Percentiles rank a stretch among this genome's conserved stretches.
Evolutionary conservation across 1,140 invertebrate species (phyloP).

Genomic region (Eciton burchellii): DNA sequence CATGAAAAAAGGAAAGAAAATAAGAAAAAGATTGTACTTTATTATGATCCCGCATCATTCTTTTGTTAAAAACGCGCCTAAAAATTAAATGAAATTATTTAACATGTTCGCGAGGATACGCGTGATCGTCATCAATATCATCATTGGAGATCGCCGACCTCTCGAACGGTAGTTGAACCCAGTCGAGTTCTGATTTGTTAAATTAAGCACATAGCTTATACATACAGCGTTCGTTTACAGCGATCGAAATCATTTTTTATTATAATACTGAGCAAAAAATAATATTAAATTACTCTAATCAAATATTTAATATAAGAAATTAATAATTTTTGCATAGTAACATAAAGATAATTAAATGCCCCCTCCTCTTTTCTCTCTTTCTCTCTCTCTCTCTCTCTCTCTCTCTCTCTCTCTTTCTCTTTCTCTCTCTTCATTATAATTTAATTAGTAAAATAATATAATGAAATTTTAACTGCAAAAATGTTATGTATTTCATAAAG

Average conservation of each 20-base stretch:
- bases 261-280: constrained; percentile 2
- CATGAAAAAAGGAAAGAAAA: constrained; percentile 25
- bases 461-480: no score
- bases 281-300: background rate
- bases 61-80: constrained; percentile 42
- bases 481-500: no score
- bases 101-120: constrained; percentile 62
- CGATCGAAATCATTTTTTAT: constrained; percentile 7
- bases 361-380: no score
- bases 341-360: background rate
- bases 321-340: constrained; percentile 7
- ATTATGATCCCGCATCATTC: constrained; percentile 36
- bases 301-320: constrained; percentile 13
- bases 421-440: no score
- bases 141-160: constrained; percentile 57
- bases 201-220: constrained; percentile 66
- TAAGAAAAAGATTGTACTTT: constrained; percentile 27
- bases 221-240: constrained; percentile 30
- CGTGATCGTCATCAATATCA: constrained; percentile 59
- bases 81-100: constrained; percentile 52
- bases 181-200: constrained; percentile 72
- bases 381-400: no score
- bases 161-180: constrained; percentile 79
- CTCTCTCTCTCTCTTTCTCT: no score
- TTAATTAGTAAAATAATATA: no score